Evolutionary conservation across 2,797 vertebrate genomes (phyloP).

Genomic region (Ctenopoma kingsleyae): DNA sequence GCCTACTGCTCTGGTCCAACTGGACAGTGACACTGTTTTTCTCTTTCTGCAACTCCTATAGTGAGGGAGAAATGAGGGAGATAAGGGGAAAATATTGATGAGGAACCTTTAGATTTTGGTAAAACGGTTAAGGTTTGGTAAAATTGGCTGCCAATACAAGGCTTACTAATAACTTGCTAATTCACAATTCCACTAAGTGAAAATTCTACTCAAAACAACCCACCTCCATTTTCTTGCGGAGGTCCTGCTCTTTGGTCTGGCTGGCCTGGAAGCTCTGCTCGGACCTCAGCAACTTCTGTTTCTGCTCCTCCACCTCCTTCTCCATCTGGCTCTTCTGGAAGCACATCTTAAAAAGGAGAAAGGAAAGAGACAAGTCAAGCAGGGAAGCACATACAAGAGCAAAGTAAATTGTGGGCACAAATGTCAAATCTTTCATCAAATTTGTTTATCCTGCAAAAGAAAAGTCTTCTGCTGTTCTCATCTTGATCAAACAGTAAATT

Average conservation of each 20-base stretch:
- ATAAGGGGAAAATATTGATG: background rate
- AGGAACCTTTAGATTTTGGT: no score
- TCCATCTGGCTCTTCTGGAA: constrained; percentile 84
- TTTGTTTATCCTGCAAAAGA: no score
- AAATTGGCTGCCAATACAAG: background rate
- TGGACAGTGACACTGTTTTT: constrained; percentile 82
- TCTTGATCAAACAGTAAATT: no score
- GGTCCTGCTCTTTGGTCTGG: constrained; percentile 84
- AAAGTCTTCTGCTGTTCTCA: no score
- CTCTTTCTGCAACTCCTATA: constrained; percentile 88
- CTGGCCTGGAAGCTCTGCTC: constrained; percentile 85
- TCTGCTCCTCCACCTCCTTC: constrained; percentile 82
- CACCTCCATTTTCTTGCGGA: constrained; percentile 88
- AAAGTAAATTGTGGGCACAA: background rate
- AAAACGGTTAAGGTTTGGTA: no score
- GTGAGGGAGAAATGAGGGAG: background rate
- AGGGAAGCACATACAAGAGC: background rate
- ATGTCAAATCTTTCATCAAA: no score
- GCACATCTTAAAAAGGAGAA: constrained; percentile 72
- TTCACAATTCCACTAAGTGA: background rate
- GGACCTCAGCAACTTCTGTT: constrained; percentile 84
- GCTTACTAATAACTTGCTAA: background rate
- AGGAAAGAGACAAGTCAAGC: background rate
- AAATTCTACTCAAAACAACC: constrained; percentile 24
- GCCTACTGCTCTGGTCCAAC: constrained; percentile 84